Evolutionary conservation across 2,888 invertebrate species (phyloP).

Genomic region (Pinctada fucata): DNA sequence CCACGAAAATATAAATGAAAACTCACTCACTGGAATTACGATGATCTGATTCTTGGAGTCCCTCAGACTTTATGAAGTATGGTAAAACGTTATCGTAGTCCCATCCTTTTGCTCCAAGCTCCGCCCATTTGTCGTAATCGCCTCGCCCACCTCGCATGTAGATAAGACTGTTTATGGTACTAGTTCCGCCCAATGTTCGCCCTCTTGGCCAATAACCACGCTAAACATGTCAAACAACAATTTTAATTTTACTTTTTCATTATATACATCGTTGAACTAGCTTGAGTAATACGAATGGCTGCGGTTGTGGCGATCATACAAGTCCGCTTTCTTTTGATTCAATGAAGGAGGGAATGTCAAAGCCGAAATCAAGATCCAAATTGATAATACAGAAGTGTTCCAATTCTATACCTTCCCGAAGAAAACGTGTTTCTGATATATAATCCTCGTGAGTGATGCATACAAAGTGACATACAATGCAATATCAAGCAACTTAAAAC

Average conservation of each 20-base stretch:
- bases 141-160: constrained; percentile 32
- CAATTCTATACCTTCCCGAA: no score
- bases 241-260: neutral
- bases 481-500: no score
- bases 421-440: no score
- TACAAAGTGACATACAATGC: no score
- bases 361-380: no score
- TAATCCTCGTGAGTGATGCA: no score
- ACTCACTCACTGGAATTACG: constrained; percentile 12
- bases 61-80: constrained; percentile 35
- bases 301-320: no score
- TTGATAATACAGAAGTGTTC: no score
- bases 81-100: constrained; percentile 30
- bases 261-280: neutral
- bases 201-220: constrained; percentile 30
- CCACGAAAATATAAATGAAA: no score
- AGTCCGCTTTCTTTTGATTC: no score
- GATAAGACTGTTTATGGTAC: constrained; percentile 27
- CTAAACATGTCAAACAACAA: neutral
- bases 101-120: constrained; percentile 31
- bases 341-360: no score
- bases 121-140: constrained; percentile 33
- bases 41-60: constrained; percentile 12
- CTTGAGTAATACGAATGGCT: neutral
- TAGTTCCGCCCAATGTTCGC: constrained; percentile 24